Percentiles rank a stretch among this genome's conserved stretches.
These are phyloP conservation scores for Brachyhypopomus gauderio DNA, from an alignment of 2,113 vertebrate genomes.

Conservation along the genomic window DNA sequence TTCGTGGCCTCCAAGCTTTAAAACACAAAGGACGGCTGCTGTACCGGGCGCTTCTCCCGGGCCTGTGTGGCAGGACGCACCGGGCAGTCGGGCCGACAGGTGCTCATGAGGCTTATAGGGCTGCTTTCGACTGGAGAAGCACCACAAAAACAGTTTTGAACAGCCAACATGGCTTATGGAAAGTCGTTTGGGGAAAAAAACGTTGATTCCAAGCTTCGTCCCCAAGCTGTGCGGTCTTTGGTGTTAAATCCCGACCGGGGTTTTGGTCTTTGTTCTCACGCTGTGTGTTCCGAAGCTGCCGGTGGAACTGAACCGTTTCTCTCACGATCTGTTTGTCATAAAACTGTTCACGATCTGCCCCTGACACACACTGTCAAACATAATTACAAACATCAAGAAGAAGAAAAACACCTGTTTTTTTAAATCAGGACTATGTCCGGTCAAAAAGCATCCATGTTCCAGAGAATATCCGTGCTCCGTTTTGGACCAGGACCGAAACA, in stretches of 20 bases:
- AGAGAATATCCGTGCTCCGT: neutral
- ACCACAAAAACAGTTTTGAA: slow-evolving; percentile 15
- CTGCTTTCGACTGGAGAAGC: slow-evolving; percentile 17
- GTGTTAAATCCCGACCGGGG: neutral
- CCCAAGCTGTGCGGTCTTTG: slow-evolving; percentile 17
- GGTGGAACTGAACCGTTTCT: neutral
- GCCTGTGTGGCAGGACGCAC: neutral
- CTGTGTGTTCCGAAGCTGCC: neutral
- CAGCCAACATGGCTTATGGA: slow-evolving; percentile 24
- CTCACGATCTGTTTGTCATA: neutral
- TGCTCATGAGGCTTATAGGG: slow-evolving; percentile 26
- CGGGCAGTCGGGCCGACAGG: slow-evolving; percentile 46
- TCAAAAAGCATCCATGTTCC: neutral
- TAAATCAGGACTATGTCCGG: neutral
- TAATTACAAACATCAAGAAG: neutral
- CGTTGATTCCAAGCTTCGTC: slow-evolving; percentile 32
- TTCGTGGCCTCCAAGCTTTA: slow-evolving; percentile 29
- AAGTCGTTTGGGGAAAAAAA: slow-evolving; percentile 35
- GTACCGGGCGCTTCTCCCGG: slow-evolving; percentile 19
- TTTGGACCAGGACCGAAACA: neutral
- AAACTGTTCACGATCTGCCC: neutral
- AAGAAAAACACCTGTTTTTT: too few species aligned
- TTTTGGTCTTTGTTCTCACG: neutral
- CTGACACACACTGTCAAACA: neutral
- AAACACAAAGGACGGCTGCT: slow-evolving; percentile 29